phyloP scores from a whole-genome alignment of 2,113 vertebrate species.

The Glaucomys volans region DNA sequence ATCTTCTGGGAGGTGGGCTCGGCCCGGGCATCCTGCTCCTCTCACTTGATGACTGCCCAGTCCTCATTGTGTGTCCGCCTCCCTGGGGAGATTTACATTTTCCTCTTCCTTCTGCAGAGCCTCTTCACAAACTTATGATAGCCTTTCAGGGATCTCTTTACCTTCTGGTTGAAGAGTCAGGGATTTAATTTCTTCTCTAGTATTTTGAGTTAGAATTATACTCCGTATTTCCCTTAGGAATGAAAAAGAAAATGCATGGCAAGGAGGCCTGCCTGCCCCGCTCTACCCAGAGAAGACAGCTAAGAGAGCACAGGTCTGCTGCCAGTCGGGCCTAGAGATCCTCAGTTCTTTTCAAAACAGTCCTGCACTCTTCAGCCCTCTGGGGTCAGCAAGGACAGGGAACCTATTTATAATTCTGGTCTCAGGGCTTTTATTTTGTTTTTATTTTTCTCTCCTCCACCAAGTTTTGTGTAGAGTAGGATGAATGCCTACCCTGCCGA shows the following conservation, averaged over 20 bases:
- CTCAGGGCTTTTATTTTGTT: not conserved
- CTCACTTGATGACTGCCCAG: not conserved
- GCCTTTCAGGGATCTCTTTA: not conserved
- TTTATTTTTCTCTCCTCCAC: no score
- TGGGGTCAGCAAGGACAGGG: not conserved
- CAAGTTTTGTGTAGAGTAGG: not conserved
- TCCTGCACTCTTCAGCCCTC: not conserved
- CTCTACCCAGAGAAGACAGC: no score
- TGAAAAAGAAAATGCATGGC: accelerated
- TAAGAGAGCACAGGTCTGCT: accelerated
- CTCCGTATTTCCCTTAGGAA: accelerated
- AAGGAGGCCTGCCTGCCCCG: no score
- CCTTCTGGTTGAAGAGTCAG: not conserved
- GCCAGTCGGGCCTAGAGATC: no score
- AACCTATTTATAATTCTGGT: not conserved
- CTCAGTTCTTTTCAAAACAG: not conserved
- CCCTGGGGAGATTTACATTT: not conserved
- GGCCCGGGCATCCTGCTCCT: not conserved
- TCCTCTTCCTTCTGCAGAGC: not conserved
- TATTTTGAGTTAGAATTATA: not conserved
- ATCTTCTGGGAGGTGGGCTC: not conserved
- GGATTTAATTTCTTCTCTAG: not conserved
- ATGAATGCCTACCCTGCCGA: not conserved
- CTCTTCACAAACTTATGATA: not conserved
- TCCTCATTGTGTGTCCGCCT: not conserved